These are phyloP conservation scores for Nasonovia ribisnigri DNA, from an alignment of 2,888 invertebrate genomes.

Conservation along the genomic window DNA sequence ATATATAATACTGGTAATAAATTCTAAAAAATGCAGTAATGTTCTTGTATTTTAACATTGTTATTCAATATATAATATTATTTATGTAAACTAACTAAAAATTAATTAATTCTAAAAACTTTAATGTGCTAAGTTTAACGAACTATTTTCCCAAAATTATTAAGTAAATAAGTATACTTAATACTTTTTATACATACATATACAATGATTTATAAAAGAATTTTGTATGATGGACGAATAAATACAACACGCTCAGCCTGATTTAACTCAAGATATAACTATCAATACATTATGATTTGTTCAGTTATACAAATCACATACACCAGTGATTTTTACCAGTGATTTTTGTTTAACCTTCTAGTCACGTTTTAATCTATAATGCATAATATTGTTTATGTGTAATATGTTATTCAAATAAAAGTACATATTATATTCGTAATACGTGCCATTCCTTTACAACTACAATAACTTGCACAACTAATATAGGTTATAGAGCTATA, in stretches of 20 bases:
- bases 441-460: not conserved
- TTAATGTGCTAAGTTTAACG: not conserved
- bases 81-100: not conserved
- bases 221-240: not conserved
- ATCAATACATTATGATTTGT: not conserved
- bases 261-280: not conserved
- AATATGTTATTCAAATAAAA: slow-evolving; percentile 9
- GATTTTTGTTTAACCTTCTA: not conserved
- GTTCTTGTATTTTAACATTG: not conserved
- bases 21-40: slow-evolving; percentile 22
- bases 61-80: not conserved
- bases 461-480: not conserved
- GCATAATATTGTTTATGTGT: not conserved
- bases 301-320: not conserved
- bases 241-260: not conserved
- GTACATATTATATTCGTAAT: not conserved
- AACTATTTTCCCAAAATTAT: not conserved
- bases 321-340: not conserved
- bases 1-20: not conserved
- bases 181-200: not conserved
- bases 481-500: not conserved
- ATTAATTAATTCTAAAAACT: not conserved
- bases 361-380: slow-evolving; percentile 43
- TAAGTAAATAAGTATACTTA: not conserved
- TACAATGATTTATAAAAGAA: not conserved